Base-by-base conservation (phyloP, 2,113 vertebrate species). In the Menidia beryllina region DNA sequence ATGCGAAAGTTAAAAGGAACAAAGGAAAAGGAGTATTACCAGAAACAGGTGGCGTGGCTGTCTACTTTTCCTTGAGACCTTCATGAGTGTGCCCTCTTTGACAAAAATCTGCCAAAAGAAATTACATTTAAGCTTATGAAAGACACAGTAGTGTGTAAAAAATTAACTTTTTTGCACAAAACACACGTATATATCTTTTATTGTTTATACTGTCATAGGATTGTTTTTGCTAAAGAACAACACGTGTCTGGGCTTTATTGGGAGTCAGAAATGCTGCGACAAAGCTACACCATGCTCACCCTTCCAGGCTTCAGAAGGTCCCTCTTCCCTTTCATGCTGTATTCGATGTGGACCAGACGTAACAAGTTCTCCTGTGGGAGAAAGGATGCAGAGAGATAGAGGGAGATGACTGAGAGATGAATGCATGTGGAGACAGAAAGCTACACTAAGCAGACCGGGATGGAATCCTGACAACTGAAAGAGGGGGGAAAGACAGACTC, bases 321-420 rank as follows among this genome's bases (percentile, higher is more conserved):
- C 0, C 93, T 94, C 89, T 96, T 96, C 65, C 97, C 97, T 66
- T 85, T 93, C 56, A 99, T 89, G 1, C 96, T 98, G 93, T 97
- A 95, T 75, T 98, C 96, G 6, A 99, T 97, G 85, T 98, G 96
- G 74, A 98, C 95, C 91, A 99, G 91, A 76, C 97, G 96, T 91
- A 98, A 95, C 81, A 99, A 67, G 82, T 98, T 99, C 92, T 98
- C 98, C 98, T 99, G 82, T 50, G 24, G 68, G 53, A 78, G 74
- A 82, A 75, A 47, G 61, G 36, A 62, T 67, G 64, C 14, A 48
- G 14, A 52, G 56, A 69, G 69, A 82, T 75, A 41, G 30, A 68
- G 39, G 52, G 69, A 62, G 70, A 83, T 84, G 75, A 78, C 41
- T 48, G 26, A 85, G 39, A 61, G 81, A 84, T 24, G 26, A 69